These are phyloP conservation scores for Pachliopta kotzebuea DNA, from an alignment of 2,888 invertebrate species.

Conservation along the genomic window DNA sequence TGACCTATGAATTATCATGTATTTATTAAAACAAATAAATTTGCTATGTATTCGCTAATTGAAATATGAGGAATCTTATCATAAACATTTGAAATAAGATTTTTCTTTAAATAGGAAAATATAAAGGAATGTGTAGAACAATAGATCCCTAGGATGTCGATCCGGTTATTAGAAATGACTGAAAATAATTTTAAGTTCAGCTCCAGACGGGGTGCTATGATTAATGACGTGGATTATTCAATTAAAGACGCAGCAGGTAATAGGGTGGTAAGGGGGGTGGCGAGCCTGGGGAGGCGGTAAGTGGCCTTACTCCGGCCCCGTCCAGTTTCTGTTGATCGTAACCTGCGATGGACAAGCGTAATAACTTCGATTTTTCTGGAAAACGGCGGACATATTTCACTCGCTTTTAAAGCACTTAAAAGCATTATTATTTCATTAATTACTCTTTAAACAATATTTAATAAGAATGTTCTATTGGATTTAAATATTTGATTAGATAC, in stretches of 20 bases:
- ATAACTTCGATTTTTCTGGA: conserved; percentile 30
- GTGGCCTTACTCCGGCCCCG: conserved; percentile 48
- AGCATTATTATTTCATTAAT: no score
- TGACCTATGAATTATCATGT: no score
- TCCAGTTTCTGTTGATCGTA: conserved; percentile 50
- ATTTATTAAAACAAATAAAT: neutral
- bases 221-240: conserved; percentile 80
- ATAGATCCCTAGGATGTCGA: conserved; percentile 26
- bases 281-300: conserved; percentile 20
- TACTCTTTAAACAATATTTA: no score
- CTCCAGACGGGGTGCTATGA: conserved; percentile 72
- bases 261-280: conserved; percentile 40
- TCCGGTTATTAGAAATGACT: conserved; percentile 42
- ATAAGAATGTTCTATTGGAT: no score
- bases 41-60: neutral
- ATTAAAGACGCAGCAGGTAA: conserved; percentile 77
- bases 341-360: conserved; percentile 50
- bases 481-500: no score
- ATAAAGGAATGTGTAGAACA: conserved; percentile 28
- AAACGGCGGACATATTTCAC: conserved; percentile 12
- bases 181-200: conserved; percentile 73
- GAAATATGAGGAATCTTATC: neutral
- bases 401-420: neutral
- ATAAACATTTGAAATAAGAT: neutral
- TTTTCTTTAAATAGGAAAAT: conserved; percentile 4